Conservation (phyloP, 2,888 invertebrate species). For the Caenorhabditis doughertyi region DNA sequence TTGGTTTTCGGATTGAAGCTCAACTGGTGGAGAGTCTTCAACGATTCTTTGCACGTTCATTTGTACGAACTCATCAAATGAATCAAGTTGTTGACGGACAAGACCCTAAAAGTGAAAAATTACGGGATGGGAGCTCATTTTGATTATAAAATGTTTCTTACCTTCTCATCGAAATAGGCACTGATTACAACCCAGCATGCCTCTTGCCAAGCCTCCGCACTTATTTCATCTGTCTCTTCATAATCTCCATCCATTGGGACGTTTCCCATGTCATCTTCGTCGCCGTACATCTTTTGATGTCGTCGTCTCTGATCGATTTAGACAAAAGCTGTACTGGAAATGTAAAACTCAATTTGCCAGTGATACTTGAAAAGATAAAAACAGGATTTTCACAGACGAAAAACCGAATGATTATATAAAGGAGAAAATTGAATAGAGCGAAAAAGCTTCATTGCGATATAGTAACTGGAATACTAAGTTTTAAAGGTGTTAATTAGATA, state of each 20-base stretch:
- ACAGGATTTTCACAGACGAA: not conserved
- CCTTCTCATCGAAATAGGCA: conserved; percentile 98
- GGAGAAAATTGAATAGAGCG: not conserved
- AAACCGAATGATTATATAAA: not conserved
- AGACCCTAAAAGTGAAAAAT: conserved; percentile 87
- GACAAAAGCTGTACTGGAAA: not conserved
- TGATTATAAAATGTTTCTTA: not conserved
- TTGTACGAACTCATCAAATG: conserved; percentile 99
- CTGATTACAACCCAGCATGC: conserved; percentile 99
- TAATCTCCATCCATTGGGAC: conserved; percentile 53
- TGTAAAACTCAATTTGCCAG: not conserved
- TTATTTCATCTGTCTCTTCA: conserved; percentile 90
- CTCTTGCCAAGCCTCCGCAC: conserved; percentile 92
- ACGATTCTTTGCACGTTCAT: conserved; percentile 99
- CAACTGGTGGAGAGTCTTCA: conserved; percentile 98
- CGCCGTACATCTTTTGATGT: conserved; percentile 64
- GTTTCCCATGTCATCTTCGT: conserved; percentile 66
- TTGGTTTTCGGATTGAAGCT: conserved; percentile 95
- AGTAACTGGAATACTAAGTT: too few relatives aligned
- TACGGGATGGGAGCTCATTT: not conserved
- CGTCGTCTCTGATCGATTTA: not conserved
- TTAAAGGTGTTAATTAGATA: too few relatives aligned
- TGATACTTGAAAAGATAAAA: not conserved
- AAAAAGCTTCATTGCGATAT: conserved; percentile 3
- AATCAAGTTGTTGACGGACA: conserved; percentile 98